These are phyloP conservation scores for Pseudocheirus occidentalis DNA, from an alignment of 2,797 vertebrate genomes.

Conservation along the genomic window DNA sequence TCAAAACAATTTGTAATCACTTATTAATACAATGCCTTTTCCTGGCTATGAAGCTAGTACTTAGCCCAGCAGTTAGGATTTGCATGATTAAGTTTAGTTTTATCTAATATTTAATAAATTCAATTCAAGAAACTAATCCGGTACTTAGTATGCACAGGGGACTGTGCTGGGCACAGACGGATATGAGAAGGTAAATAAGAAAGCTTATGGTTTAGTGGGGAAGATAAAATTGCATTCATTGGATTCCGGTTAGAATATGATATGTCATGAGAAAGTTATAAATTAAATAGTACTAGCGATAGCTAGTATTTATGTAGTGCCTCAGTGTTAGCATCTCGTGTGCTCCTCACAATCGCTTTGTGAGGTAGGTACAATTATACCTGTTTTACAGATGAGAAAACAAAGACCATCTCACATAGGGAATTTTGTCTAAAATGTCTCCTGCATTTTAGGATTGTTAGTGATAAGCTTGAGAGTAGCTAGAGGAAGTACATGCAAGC, in stretches of 20 bases:
- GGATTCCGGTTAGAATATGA: not conserved
- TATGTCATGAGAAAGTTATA: not conserved
- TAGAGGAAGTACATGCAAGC: not conserved
- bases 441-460: not conserved
- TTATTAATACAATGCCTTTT: not conserved
- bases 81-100: constrained; percentile 10
- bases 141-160: not conserved
- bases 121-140: not conserved
- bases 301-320: not conserved
- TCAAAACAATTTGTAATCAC: not conserved
- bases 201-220: not conserved
- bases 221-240: not conserved
- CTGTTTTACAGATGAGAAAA: not conserved
- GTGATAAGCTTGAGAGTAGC: not conserved
- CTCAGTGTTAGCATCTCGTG: not conserved
- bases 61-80: not conserved
- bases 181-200: not conserved
- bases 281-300: not conserved
- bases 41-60: not conserved
- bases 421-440: not conserved
- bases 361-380: not conserved
- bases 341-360: not conserved
- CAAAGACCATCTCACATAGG: not conserved
- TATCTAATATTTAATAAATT: constrained; percentile 33
- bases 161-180: not conserved